Evolutionary conservation across 2,797 vertebrate species (phyloP).

Genomic region (Gallinago nigripennis): DNA sequence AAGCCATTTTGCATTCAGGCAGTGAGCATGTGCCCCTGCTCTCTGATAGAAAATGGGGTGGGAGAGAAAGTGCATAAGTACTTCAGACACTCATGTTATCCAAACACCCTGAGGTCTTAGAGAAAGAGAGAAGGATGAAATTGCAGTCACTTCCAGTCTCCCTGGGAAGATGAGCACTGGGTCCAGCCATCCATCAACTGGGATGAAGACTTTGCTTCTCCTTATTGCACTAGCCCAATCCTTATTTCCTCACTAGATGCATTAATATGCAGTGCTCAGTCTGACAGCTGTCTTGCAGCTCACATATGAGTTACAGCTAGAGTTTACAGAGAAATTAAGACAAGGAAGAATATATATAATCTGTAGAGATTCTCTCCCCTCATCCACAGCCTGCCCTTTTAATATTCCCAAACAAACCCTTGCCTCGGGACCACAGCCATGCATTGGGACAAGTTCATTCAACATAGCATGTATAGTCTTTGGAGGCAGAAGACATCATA

Average conservation of each 20-base stretch:
- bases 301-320: background rate
- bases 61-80: background rate
- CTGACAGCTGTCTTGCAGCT: slow-evolving; percentile 40
- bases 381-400: background rate
- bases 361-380: background rate
- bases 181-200: background rate
- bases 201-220: slow-evolving; percentile 5
- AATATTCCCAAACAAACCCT: background rate
- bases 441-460: background rate
- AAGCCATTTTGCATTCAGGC: background rate
- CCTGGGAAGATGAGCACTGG: background rate
- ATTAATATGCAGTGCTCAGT: background rate
- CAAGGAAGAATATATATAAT: background rate
- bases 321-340: slow-evolving; percentile 10
- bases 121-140: background rate
- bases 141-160: background rate
- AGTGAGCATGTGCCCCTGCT: background rate
- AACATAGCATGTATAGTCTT: background rate
- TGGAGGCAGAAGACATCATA: slow-evolving; percentile 19
- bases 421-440: background rate
- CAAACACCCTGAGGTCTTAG: background rate
- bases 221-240: background rate
- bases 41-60: background rate
- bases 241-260: background rate
- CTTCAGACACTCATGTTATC: background rate